Percentiles rank a stretch among this genome's conserved stretches.
Conservation (phyloP, 1,140 invertebrate species). For the Diabrotica virgifera region DNA sequence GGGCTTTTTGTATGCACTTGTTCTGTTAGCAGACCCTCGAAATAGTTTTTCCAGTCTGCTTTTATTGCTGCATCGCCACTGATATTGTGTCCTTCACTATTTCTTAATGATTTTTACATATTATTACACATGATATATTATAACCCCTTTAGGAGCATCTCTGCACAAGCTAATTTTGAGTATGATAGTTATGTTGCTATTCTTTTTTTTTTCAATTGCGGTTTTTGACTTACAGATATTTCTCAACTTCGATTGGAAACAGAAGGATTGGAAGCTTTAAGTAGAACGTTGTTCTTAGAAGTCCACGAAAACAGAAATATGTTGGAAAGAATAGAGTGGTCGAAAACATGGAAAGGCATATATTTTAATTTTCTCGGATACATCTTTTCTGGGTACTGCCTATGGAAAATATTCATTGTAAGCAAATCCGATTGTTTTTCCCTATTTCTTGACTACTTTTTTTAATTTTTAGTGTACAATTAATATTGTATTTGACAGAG, state of each 20-base stretch:
- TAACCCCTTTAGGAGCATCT: no score
- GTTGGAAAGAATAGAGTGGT: constrained; percentile 90
- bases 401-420: constrained; percentile 99
- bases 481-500: constrained; percentile 98
- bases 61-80: no score
- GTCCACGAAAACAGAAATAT: constrained; percentile 92
- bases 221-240: constrained; percentile 60
- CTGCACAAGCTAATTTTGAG: no score
- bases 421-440: constrained; percentile 46
- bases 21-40: no score
- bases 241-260: constrained; percentile 84
- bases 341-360: constrained; percentile 94
- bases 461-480: constrained; percentile 75
- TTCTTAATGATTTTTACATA: no score
- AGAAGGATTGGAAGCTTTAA: constrained; percentile 83
- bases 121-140: no score
- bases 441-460: background rate
- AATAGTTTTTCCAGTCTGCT: no score
- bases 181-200: background rate
- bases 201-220: constrained; percentile 3
- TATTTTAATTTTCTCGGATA: constrained; percentile 99
- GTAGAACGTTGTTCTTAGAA: constrained; percentile 93
- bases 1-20: no score
- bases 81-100: no score
- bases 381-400: constrained; percentile 97